Percentiles rank a stretch among this genome's conserved stretches.
Conservation (phyloP, 2,888 invertebrate species). For the Drosophila flavopinicola region DNA sequence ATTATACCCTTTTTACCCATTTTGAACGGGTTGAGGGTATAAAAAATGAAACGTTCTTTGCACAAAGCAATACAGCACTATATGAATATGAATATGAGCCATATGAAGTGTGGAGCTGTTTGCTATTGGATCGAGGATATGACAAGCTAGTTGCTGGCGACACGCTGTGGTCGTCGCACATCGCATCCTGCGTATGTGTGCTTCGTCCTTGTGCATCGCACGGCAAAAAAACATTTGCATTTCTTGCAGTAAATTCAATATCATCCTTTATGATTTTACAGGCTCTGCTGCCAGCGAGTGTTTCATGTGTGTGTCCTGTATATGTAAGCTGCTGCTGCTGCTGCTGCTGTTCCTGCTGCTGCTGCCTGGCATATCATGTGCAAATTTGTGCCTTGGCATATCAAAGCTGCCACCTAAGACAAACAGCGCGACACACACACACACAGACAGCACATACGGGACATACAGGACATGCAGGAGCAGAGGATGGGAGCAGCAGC, state of each 20-base stretch:
- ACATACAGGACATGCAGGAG: background rate
- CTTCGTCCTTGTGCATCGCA: conserved; percentile 22
- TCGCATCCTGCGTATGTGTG: background rate
- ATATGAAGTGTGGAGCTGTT: too few species aligned
- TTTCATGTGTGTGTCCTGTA: conserved; percentile 23
- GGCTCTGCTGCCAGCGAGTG: conserved; percentile 20
- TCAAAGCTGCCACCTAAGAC: conserved; percentile 45
- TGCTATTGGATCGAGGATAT: too few species aligned
- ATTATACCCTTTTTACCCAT: too few species aligned
- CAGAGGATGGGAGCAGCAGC: conserved; percentile 18
- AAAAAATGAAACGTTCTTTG: too few species aligned
- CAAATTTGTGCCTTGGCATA: conserved; percentile 60
- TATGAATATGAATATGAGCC: too few species aligned
- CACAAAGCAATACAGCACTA: too few species aligned
- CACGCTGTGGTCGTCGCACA: conserved; percentile 1
- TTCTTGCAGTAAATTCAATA: conserved; percentile 78
- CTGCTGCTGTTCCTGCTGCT: conserved; percentile 35
- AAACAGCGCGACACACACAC: conserved; percentile 24
- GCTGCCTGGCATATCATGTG: conserved; percentile 58
- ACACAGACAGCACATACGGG: background rate
- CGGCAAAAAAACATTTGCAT: conserved; percentile 71
- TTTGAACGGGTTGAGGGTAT: too few species aligned
- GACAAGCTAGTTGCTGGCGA: conserved; percentile 16
- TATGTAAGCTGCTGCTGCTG: conserved; percentile 40
- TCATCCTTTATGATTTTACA: conserved; percentile 71